Evolutionary conservation across 2,797 vertebrate genomes (phyloP), one percentile per base, ranked within the genome.

Genomic region (Myripristis jacobus): DNA sequence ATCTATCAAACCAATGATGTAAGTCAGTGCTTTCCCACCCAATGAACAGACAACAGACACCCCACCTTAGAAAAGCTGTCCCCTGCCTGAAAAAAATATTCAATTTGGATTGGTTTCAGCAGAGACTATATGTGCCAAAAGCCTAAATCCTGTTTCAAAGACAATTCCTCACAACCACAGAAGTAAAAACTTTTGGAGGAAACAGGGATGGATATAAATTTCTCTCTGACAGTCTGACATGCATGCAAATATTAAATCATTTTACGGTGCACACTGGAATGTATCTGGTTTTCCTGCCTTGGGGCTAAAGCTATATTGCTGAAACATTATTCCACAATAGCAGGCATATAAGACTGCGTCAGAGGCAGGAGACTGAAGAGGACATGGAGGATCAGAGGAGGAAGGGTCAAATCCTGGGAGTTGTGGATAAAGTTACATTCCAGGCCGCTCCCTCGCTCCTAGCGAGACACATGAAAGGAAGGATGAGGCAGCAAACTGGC

Each of bases 401-500:
- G 15, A 73, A 58, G 8, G 48, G 61, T 77, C 58, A 60, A 38
- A 51, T 52, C 24, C 36, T 43, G n/a, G 18, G 36, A 70, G 38
- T 38, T 16, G 24, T 43, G 19, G 66, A 70, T 76, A 18, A 59
- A 68, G 63, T 43, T 44, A 55, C 31, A 72, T 73, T 75, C 51
- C 62, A 61, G 66, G 65, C 79, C 53, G 21, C 82, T 89, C 82
- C 86, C 71, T 78, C 7, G 48, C 80, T 72, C 21, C 56, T 4
- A 70, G 74, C 53, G 1, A 53, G 16, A 46, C 53, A 47, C 58
- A 59, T 61, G 31, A 80, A 78, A 73, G 52, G 29, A 69, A 61
- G 47, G 25, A 82, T 66, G 61, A 67, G 63, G 66, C 18, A 25
- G 59, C 9, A 18, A 75, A 12, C 54, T 87, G 81, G 79, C 76